Evolutionary conservation across 2,113 vertebrate species (phyloP).

Genomic region (Apeltes quadracus): DNA sequence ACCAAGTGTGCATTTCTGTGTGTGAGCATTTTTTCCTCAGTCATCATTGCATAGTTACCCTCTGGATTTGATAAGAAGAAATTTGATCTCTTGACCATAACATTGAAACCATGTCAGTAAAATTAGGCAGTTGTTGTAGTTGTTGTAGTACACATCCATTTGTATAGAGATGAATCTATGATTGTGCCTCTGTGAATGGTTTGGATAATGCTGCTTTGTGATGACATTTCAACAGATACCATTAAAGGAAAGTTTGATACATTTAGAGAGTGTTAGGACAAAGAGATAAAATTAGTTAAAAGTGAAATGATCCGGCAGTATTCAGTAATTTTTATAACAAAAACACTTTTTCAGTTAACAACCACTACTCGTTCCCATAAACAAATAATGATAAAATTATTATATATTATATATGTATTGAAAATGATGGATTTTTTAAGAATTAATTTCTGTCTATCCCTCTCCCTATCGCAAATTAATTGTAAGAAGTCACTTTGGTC

Average conservation of each 20-base stretch:
- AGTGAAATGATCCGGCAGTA: slow-evolving; percentile 39
- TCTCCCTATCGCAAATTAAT: too few relatives aligned
- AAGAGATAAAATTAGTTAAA: slow-evolving; percentile 62
- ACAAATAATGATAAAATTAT: slow-evolving; percentile 1
- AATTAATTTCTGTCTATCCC: too few relatives aligned
- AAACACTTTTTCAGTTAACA: slow-evolving; percentile 6
- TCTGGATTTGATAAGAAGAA: slow-evolving; percentile 6
- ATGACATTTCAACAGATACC: slow-evolving; percentile 48
- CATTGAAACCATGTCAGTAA: not conserved
- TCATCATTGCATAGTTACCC: not conserved
- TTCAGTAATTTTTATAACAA: slow-evolving; percentile 32
- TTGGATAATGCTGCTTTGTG: slow-evolving; percentile 39
- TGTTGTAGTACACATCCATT: slow-evolving; percentile 11
- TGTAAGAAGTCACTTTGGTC: not conserved
- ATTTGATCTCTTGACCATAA: slow-evolving; percentile 8
- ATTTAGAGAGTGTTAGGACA: slow-evolving; percentile 19
- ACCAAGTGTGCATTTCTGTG: slow-evolving; percentile 24
- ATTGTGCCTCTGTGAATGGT: slow-evolving; percentile 22
- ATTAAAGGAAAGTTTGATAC: slow-evolving; percentile 36
- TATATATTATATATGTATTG: too few relatives aligned
- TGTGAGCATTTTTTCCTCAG: not conserved
- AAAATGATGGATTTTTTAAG: slow-evolving; percentile 34
- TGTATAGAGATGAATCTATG: slow-evolving; percentile 16
- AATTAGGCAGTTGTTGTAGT: not conserved
- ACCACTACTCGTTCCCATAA: not conserved